Conservation (phyloP, 2,797 vertebrate species). For the Brachyalestes nurse region DNA sequence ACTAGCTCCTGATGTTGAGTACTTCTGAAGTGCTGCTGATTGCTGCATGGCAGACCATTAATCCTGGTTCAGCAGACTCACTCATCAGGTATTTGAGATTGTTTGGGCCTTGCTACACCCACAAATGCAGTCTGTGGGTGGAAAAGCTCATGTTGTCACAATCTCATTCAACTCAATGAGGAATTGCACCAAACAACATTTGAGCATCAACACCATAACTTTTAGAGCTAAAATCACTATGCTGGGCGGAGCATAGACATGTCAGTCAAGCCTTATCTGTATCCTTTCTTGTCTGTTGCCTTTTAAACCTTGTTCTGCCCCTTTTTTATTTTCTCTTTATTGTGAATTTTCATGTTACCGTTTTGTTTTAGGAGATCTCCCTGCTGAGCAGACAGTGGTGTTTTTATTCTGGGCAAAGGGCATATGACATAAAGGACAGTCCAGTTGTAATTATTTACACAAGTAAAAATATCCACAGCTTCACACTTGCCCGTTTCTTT, state of each 20-base stretch:
- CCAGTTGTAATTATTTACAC: neutral
- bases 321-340: neutral
- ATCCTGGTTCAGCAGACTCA: neutral
- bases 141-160: neutral
- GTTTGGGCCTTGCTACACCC: neutral
- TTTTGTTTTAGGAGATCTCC: neutral
- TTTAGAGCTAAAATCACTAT: neutral
- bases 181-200: no score
- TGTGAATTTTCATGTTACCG: neutral
- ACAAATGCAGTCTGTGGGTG: neutral
- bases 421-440: slow-evolving; percentile 13
- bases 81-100: neutral
- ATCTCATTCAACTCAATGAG: no score
- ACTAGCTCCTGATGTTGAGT: neutral
- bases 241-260: neutral
- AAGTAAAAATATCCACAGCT: slow-evolving; percentile 60
- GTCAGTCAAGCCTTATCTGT: neutral
- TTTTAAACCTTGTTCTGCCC: neutral
- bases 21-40: neutral
- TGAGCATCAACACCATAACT: no score
- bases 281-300: neutral
- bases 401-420: slow-evolving; percentile 3
- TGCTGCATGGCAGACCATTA: neutral
- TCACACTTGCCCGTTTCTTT: slow-evolving; percentile 49
- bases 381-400: slow-evolving; percentile 16